Conservation (phyloP, 2,888 invertebrate genomes). For the Drosophila koepferae region DNA sequence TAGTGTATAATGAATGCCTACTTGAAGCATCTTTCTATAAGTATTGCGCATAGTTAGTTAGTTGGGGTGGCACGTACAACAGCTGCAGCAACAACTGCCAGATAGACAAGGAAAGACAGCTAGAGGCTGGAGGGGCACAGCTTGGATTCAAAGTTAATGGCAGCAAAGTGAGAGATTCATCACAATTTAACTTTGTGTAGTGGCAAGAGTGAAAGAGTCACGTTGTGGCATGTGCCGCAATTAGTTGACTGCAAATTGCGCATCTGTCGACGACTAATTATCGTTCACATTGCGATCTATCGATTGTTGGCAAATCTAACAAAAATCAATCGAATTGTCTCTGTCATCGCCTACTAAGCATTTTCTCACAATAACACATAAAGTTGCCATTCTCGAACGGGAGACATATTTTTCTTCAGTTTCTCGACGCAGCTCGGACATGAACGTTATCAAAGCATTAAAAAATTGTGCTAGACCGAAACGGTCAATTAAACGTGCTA, state of each 20-base stretch:
- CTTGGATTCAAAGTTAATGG: slow-evolving; percentile 9
- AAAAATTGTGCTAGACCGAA: not conserved
- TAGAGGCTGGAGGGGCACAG: not conserved
- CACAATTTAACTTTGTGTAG: slow-evolving; percentile 56
- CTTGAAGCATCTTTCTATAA: slow-evolving; percentile 13
- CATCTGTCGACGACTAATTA: slow-evolving; percentile 24
- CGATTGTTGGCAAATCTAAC: not conserved
- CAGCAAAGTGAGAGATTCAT: slow-evolving; percentile 53
- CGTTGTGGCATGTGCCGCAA: slow-evolving; percentile 64
- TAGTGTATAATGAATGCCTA: slow-evolving; percentile 24
- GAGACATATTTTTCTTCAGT: not conserved
- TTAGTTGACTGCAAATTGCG: slow-evolving; percentile 51
- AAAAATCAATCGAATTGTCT: not conserved
- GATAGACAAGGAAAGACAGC: not conserved
- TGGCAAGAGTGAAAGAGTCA: slow-evolving; percentile 37
- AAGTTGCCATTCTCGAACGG: no score
- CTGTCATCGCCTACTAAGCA: not conserved
- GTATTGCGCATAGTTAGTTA: not conserved
- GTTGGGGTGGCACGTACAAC: slow-evolving; percentile 27
- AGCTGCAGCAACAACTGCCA: slow-evolving; percentile 33
- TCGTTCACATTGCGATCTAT: slow-evolving; percentile 8
- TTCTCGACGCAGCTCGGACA: not conserved
- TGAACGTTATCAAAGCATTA: not conserved
- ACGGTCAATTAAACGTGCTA: not conserved
- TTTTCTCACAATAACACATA: not conserved